These are phyloP conservation scores for Entomyzon cyanotis DNA, from an alignment of 2,113 vertebrate species.

Conservation along the genomic window DNA sequence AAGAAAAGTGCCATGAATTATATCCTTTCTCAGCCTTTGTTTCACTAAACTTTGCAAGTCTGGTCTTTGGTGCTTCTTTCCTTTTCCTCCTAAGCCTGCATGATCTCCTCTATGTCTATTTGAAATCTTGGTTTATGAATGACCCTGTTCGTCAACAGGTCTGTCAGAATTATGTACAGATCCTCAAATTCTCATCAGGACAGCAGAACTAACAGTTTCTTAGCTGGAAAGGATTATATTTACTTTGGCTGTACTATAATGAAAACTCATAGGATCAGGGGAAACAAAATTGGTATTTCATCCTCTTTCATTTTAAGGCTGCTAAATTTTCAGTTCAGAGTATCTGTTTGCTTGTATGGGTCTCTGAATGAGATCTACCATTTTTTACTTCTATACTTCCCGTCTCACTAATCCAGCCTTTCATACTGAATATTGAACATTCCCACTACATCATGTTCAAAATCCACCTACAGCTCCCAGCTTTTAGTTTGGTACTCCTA, in stretches of 20 bases:
- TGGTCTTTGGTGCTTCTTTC: neutral
- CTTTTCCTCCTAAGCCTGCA: neutral
- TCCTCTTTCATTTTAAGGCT: neutral
- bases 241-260: neutral
- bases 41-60: neutral
- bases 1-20: neutral
- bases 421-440: neutral
- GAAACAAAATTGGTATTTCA: neutral
- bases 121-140: neutral
- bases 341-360: neutral
- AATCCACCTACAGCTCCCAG: neutral
- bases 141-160: neutral
- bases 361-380: neutral
- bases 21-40: neutral
- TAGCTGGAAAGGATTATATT: neutral
- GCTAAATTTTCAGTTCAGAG: neutral
- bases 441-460: neutral
- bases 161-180: neutral
- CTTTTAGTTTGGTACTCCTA: neutral
- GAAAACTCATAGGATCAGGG: neutral
- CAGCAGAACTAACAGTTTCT: neutral
- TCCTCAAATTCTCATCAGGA: neutral
- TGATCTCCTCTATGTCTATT: neutral
- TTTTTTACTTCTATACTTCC: neutral
- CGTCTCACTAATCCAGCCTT: neutral